Conservation (phyloP, 2,113 vertebrate genomes). For the Tympanuchus pallidicinctus region DNA sequence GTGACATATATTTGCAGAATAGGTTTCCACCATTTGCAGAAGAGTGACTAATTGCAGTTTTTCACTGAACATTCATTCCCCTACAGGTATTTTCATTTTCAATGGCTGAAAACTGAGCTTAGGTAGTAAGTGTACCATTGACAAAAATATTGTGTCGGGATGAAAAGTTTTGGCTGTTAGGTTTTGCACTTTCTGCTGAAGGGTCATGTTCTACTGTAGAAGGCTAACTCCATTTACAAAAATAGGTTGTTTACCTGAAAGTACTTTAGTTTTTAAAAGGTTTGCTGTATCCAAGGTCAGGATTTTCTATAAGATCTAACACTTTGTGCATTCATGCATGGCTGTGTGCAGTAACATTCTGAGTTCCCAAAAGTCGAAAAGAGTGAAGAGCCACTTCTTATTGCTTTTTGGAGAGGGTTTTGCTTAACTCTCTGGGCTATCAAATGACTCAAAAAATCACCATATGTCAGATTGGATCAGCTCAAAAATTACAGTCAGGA, state of each 20-base stretch:
- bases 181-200: conserved; percentile 14
- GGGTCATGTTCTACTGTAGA: not conserved
- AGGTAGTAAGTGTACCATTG: not conserved
- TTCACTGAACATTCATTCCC: not conserved
- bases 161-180: not conserved
- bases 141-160: not conserved
- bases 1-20: conserved; percentile 9
- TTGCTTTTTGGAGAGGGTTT: conserved; percentile 26
- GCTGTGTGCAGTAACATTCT: not conserved
- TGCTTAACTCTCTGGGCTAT: conserved; percentile 8
- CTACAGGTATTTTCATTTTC: not conserved
- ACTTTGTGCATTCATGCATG: not conserved
- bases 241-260: not conserved
- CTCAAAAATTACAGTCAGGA: conserved; percentile 39
- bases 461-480: conserved; percentile 55
- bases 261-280: not conserved
- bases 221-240: not conserved
- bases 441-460: conserved; percentile 38
- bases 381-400: not conserved
- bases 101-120: not conserved
- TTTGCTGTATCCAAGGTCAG: conserved; percentile 11
- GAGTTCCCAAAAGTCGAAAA: conserved; percentile 18
- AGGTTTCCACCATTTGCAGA: not conserved
- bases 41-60: not conserved
- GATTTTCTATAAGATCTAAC: not conserved